Evolutionary conservation across 2,113 vertebrate genomes (phyloP).

Genomic region (Varanus komodoensis): DNA sequence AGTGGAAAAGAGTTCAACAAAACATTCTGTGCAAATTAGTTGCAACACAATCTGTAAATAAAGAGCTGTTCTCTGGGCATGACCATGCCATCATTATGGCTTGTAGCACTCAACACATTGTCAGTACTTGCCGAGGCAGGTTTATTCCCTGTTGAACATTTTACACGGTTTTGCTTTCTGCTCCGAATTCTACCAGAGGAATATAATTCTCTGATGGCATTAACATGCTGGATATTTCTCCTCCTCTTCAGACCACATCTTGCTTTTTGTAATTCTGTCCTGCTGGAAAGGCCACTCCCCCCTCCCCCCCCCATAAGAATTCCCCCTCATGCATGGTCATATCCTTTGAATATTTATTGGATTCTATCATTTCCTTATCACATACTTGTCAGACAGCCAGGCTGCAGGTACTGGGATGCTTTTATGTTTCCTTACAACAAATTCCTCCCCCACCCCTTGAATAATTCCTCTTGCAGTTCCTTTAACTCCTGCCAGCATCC

Average conservation of each 20-base stretch:
- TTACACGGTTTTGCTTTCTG: conserved; percentile 24
- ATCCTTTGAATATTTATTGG: conserved; percentile 69
- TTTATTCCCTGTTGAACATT: conserved; percentile 29
- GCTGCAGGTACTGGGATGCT: conserved; percentile 39
- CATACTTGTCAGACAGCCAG: conserved; percentile 34
- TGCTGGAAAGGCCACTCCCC: conserved; percentile 56
- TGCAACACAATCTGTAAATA: not conserved
- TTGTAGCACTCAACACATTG: not conserved
- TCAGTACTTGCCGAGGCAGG: conserved; percentile 4
- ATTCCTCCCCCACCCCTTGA: conserved; percentile 49
- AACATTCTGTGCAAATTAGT: not conserved
- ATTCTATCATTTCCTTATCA: conserved; percentile 60
- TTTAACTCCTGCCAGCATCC: not conserved
- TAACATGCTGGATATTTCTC: conserved; percentile 44
- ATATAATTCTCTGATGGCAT: conserved; percentile 34
- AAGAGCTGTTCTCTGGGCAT: not conserved
- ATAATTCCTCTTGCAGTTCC: conserved; percentile 50
- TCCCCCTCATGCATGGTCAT: conserved; percentile 57
- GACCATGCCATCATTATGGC: not conserved
- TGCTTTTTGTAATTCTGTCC: conserved; percentile 57
- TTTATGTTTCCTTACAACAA: conserved; percentile 54
- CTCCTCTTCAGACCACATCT: conserved; percentile 31
- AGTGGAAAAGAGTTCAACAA: not conserved
- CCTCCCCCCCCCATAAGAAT: conserved; percentile 45
- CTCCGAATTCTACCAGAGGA: conserved; percentile 51